Evolutionary conservation across 2,113 vertebrate species (phyloP).

Genomic region (Poeciliopsis retropinna): DNA sequence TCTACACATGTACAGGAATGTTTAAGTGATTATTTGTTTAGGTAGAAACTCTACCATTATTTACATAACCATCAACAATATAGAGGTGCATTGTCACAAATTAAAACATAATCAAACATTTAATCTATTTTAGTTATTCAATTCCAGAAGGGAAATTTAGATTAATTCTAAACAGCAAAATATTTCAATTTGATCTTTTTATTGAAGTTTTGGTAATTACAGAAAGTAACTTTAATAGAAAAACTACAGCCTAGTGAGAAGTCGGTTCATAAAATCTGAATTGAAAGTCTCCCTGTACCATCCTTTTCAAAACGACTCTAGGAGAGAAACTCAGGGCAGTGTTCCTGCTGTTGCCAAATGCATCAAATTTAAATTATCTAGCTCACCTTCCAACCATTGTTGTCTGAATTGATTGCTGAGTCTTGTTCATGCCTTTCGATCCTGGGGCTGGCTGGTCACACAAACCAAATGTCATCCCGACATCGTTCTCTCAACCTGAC

Average conservation of each 20-base stretch:
- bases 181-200: neutral
- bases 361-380: neutral
- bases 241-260: neutral
- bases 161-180: no score
- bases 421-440: neutral
- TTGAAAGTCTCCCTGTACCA: neutral
- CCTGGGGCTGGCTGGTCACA: neutral
- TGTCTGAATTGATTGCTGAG: neutral
- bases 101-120: no score
- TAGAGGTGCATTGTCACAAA: neutral
- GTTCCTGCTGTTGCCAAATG: no score
- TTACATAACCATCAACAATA: neutral
- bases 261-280: neutral
- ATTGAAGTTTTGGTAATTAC: neutral
- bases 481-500: neutral
- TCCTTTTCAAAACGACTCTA: neutral
- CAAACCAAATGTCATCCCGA: neutral
- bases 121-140: no score
- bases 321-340: no score
- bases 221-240: neutral
- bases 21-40: neutral
- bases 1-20: neutral
- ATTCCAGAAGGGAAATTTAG: no score
- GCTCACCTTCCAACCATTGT: neutral
- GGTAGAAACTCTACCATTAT: no score